Evolutionary conservation across 2,888 invertebrate genomes (phyloP).

Genomic region (Yponomeuta malinellus): DNA sequence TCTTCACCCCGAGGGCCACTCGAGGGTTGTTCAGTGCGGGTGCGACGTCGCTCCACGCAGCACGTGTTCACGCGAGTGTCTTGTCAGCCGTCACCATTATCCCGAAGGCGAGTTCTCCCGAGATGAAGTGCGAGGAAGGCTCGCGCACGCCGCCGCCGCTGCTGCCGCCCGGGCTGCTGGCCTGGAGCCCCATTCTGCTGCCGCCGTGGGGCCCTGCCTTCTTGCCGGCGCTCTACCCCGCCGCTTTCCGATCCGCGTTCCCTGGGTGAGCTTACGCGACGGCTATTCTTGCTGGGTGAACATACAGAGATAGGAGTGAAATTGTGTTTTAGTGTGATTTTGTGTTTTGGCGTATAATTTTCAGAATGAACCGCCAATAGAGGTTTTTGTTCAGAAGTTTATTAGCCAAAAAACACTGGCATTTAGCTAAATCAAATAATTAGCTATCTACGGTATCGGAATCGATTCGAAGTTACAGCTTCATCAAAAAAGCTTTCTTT

Average conservation of each 20-base stretch:
- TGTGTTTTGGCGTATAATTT: not conserved
- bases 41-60: constrained; percentile 68
- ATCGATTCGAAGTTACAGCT: too few relatives aligned
- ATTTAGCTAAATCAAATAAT: too few relatives aligned
- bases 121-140: constrained; percentile 72
- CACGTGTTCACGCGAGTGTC: constrained; percentile 63
- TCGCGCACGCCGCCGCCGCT: constrained; percentile 59
- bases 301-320: not conserved
- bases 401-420: too few relatives aligned
- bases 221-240: constrained; percentile 82
- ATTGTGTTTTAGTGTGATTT: not conserved
- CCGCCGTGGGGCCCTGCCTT: constrained; percentile 86
- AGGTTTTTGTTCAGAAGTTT: too few relatives aligned
- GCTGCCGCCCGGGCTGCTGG: constrained; percentile 79
- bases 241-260: constrained; percentile 81
- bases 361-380: too few relatives aligned
- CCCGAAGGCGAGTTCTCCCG: constrained; percentile 71
- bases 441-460: too few relatives aligned
- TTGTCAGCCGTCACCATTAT: constrained; percentile 60
- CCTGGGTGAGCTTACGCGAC: constrained; percentile 79
- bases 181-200: constrained; percentile 84
- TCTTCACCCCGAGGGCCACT: constrained; percentile 74
- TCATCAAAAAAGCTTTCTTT: too few relatives aligned
- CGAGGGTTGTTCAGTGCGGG: constrained; percentile 74
- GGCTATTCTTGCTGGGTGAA: constrained; percentile 15